Percentiles rank a stretch among this genome's conserved stretches.
phyloP scores from a whole-genome alignment of 2,797 vertebrate genomes.

The Synanceia verrucosa region DNA sequence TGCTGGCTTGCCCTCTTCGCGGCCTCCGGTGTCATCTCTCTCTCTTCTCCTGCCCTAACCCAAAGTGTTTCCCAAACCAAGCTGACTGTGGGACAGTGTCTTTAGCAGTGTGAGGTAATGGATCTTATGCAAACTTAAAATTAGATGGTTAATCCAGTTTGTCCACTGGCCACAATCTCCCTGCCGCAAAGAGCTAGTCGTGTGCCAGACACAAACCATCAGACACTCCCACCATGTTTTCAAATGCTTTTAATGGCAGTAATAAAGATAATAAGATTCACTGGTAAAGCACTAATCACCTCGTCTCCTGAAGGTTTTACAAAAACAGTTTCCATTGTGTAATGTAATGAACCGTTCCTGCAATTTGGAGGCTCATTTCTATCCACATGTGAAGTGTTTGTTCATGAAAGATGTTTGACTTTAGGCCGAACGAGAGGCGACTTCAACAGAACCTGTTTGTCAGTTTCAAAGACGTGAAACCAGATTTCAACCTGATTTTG shows the following conservation, averaged over 20 bases:
- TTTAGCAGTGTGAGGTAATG: slow-evolving; percentile 3
- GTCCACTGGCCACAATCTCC: neutral
- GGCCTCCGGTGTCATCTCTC: slow-evolving; percentile 1
- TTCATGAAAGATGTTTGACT: neutral
- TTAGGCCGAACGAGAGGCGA: neutral
- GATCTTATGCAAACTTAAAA: slow-evolving; percentile 32
- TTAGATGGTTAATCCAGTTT: slow-evolving; percentile 1
- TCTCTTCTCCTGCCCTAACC: neutral
- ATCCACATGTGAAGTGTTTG: slow-evolving; percentile 7
- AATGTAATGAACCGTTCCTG: slow-evolving; percentile 40
- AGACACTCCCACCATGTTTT: neutral
- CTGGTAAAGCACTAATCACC: slow-evolving; percentile 43
- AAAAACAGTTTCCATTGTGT: slow-evolving; percentile 30
- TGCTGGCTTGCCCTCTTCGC: neutral
- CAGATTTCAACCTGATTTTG: neutral
- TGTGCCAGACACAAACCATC: slow-evolving; percentile 16
- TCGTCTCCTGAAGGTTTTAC: slow-evolving; percentile 27
- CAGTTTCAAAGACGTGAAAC: neutral
- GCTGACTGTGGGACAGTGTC: slow-evolving; percentile 15
- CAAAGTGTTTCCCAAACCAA: neutral
- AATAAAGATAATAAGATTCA: slow-evolving; percentile 39
- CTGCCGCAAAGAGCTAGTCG: neutral
- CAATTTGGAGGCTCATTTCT: slow-evolving; percentile 20
- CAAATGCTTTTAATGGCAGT: slow-evolving; percentile 15
- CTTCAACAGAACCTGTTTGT: neutral